Conservation (phyloP, 2,797 vertebrate species). For the Crocidura indochinensis region DNA sequence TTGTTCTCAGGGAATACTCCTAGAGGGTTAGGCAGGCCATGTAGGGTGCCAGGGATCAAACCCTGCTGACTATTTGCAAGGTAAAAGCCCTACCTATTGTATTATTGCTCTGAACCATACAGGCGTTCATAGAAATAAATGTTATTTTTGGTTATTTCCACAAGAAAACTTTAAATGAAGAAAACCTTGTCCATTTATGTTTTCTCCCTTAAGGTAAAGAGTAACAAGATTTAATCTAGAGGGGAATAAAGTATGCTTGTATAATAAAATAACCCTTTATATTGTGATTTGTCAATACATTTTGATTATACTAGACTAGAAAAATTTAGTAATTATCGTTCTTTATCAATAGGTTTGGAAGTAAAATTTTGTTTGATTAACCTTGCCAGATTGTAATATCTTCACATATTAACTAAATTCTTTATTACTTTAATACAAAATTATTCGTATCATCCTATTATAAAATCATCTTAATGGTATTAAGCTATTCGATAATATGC, state of each 20-base stretch:
- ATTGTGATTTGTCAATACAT: neutral
- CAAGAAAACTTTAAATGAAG: constrained; percentile 68
- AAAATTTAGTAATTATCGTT: constrained; percentile 29
- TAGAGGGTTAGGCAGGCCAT: too few relatives aligned
- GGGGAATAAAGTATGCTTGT: neutral
- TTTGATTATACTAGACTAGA: constrained; percentile 4
- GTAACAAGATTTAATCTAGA: neutral
- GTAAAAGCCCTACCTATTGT: too few relatives aligned
- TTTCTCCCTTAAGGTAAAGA: neutral
- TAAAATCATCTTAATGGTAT: too few relatives aligned
- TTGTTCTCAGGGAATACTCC: too few relatives aligned
- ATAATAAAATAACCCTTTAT: neutral
- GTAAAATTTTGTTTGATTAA: constrained; percentile 51
- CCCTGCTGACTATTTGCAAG: too few relatives aligned
- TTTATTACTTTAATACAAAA: neutral
- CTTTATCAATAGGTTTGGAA: constrained; percentile 10
- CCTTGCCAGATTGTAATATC: neutral
- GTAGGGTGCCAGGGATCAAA: too few relatives aligned
- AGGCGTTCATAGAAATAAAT: constrained; percentile 69
- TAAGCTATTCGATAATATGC: too few relatives aligned
- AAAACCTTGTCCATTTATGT: constrained; percentile 78
- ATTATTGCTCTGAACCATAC: neutral
- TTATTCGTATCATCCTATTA: neutral
- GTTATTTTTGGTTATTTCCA: constrained; percentile 77
- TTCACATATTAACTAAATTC: neutral